Evolutionary conservation across 1,140 invertebrate species (phyloP).

Genomic region (Ylistrum balloti): DNA sequence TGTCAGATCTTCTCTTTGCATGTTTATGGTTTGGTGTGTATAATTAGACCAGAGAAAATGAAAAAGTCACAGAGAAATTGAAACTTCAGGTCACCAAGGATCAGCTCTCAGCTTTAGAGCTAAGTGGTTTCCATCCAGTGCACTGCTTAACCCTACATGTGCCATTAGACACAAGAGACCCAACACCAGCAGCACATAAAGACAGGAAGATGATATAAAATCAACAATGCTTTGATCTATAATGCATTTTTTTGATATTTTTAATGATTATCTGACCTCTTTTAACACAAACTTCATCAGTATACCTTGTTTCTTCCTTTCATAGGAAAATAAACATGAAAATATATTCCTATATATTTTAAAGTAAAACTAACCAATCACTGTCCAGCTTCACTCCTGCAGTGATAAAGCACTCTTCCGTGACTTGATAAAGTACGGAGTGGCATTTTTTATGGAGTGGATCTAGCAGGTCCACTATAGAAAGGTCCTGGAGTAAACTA

Average conservation of each 20-base stretch:
- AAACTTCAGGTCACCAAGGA: neutral
- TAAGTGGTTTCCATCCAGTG: constrained; percentile 37
- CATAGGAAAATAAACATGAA: too few species aligned
- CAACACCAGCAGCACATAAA: neutral
- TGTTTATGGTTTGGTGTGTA: neutral
- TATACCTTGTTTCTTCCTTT: too few species aligned
- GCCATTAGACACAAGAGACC: neutral
- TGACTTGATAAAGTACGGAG: constrained; percentile 3
- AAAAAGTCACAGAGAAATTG: constrained; percentile 26
- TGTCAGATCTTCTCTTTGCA: neutral
- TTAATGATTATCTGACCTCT: too few species aligned
- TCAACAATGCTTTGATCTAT: too few species aligned
- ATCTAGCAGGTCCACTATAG: neutral
- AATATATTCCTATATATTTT: too few species aligned
- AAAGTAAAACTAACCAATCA: too few species aligned
- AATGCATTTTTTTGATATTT: too few species aligned
- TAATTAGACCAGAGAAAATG: constrained; percentile 27
- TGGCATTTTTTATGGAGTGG: neutral
- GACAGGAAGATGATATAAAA: too few species aligned
- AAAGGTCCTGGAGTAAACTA: neutral
- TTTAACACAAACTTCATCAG: too few species aligned
- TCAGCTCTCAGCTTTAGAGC: neutral
- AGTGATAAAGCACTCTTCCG: neutral
- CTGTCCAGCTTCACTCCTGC: too few species aligned
- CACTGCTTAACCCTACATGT: neutral